Evolutionary conservation across 2,113 vertebrate species (phyloP), one percentile per base, ranked within the genome.

Genomic region (Ophthalmolycus amberensis): DNA sequence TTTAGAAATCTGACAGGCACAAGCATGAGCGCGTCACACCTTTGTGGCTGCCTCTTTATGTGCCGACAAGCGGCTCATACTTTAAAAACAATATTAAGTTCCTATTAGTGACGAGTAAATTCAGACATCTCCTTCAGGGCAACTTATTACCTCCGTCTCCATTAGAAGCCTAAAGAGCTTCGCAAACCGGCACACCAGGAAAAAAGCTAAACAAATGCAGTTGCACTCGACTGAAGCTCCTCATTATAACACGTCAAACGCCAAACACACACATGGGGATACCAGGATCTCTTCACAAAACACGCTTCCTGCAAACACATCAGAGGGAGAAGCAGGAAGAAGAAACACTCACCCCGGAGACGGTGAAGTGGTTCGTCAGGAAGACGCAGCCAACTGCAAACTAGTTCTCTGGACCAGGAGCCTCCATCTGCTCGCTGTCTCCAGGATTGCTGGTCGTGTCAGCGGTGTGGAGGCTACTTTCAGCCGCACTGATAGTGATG

Each of bases 301-400:
- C 34, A 15, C 58, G 59, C 59, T 44, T 37, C 60, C 52, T 69
- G 59, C 65, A 54, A 79, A 62, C 40, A 68, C 77, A 48, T 50
- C 83, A 80, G 66, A 79, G 15, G 40, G 42, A 76, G 68, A 46
- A 77, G 38, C 80, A 78, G 72, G 79, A 22, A 37, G 42, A 71
- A 78, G 38, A 78, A 32, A 74, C 72, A 81, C 85, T 90, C 82
- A 89, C 90, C 91, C 78, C 25, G 40, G 62, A 79, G 78, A 75
- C 42, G 10, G 52, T 22, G 5, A 44, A 82, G 78, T 5, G 56
- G 32, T 73, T 50, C 20, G 79, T 82, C 42, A 56, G 75, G 74
- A 32, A 69, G 71, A 79, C 22, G 40, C 70, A 74, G 72, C 6
- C 29, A 48, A 68, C 32, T 0, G 34, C n/a, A 70, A 72, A 83